These are phyloP conservation scores for Esperia sulphurella DNA, from an alignment of 2,888 invertebrate genomes.

Conservation along the genomic window DNA sequence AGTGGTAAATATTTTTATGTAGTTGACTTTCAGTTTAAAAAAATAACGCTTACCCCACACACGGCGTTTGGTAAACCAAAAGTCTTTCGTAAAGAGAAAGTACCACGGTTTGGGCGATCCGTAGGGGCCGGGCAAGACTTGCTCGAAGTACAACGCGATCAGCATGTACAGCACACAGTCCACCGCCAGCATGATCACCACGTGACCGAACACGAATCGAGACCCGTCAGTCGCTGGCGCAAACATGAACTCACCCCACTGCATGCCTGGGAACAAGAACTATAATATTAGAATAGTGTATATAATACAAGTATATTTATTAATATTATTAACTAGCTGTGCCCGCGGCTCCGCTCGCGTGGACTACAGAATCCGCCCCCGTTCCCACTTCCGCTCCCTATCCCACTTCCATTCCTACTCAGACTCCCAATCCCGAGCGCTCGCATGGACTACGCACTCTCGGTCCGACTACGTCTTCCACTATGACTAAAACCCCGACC, in stretches of 20 bases:
- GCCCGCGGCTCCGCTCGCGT: no score
- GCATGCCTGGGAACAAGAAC: conserved; percentile 60
- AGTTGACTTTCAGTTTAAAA: no score
- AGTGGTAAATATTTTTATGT: neutral
- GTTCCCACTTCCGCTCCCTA: no score
- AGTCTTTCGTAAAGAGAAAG: conserved; percentile 82
- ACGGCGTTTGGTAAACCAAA: conserved; percentile 66
- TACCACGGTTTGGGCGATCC: conserved; percentile 91
- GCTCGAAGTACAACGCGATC: conserved; percentile 91
- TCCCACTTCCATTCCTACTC: no score
- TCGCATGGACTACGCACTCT: no score
- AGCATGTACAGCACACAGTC: conserved; percentile 85
- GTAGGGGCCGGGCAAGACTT: conserved; percentile 90
- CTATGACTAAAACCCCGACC: no score
- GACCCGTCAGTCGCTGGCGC: conserved; percentile 82
- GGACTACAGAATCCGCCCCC: no score
- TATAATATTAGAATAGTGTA: no score
- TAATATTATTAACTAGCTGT: no score
- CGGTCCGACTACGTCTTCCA: no score
- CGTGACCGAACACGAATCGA: conserved; percentile 83
- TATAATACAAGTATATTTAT: no score
- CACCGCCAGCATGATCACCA: conserved; percentile 85
- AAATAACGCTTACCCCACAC: conserved; percentile 18
- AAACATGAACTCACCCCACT: conserved; percentile 81
- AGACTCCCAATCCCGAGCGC: no score